Base-by-base conservation (phyloP, 2,797 vertebrate species). In the Ctenosaura bakeri region DNA sequence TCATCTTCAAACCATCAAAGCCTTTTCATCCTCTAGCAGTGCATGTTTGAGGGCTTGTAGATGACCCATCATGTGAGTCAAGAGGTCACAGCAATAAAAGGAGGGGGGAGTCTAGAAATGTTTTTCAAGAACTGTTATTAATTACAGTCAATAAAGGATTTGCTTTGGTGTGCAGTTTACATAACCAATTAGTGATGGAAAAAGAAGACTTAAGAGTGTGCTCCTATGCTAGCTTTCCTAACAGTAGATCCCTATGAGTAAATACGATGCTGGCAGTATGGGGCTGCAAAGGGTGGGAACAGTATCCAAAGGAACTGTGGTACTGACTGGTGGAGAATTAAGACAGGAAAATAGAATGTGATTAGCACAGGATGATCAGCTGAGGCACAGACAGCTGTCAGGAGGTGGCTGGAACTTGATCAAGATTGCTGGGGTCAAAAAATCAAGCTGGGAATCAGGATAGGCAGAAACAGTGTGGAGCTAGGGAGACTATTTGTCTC, bases 1-100 rank as follows among this genome's bases (percentile, higher is more conserved):
- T 83, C 54, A 18, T 56, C 80, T 82, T 82, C n/a, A 82, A 59
- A 52, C 80, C 56, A 83, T n/a, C n/a, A 22, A 24, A 82, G 32
- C 52, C 52, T 35, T 82, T 82, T 82, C 32, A 62, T 62, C 80
- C 56, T 62, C n/a, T 62, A 8, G 12, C 46, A 79, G 78, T 32
- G 26, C 6, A 29, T 32, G 2, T 14, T 54, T 54, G 50, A 29
- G 46, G 32, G 77, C 24, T 35, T 82, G 4, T 24, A 82, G n/a
- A 82, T 62, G 56, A 62, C n/a, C 80, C 62, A n/a, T 59, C 54
- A 81, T 35, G 54, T 35, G 52, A 64, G 82, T 46, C 62, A 66
- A 84, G 24, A 46, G 26, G 64, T 29, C 38, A 69, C 46, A 38
- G 7, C 56, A 83, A 38, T 83, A 83, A 82, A 1, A 4, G 80